Evolutionary conservation across 2,888 invertebrate genomes (phyloP).

Genomic region (Drosophila lutescens): DNA sequence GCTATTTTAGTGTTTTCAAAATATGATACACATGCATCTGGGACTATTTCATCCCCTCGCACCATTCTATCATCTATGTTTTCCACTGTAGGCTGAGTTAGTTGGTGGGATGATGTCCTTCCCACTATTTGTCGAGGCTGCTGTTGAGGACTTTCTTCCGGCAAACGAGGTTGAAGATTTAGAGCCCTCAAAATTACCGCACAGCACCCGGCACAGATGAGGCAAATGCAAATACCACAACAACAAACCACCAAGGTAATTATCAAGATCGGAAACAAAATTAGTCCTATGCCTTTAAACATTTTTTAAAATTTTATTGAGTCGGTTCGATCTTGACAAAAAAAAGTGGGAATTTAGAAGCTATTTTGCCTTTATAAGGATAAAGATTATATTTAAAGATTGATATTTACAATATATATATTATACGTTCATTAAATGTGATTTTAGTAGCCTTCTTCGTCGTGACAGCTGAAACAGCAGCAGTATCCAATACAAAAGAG

Average conservation of each 20-base stretch:
- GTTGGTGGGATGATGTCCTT: no score
- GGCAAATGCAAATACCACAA: background rate
- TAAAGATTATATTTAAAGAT: no score
- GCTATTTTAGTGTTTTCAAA: no score
- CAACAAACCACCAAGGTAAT: background rate
- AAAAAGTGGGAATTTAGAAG: background rate
- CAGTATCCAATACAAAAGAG: background rate
- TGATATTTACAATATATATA: no score
- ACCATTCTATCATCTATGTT: background rate
- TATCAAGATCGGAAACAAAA: background rate
- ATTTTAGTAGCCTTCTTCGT: background rate
- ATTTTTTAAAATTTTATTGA: background rate
- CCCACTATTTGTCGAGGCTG: background rate
- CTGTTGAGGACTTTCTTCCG: background rate
- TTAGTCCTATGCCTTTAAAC: background rate
- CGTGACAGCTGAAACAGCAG: slow-evolving; percentile 15
- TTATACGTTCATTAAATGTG: no score
- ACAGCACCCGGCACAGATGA: background rate
- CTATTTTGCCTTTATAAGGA: no score
- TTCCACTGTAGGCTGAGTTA: background rate
- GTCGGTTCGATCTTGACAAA: background rate
- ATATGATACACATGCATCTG: background rate
- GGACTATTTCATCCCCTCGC: background rate
- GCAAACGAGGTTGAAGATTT: background rate
- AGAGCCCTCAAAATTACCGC: background rate